These are phyloP conservation scores for Pammene aurita DNA, from an alignment of 2,888 invertebrate species.

Conservation along the genomic window DNA sequence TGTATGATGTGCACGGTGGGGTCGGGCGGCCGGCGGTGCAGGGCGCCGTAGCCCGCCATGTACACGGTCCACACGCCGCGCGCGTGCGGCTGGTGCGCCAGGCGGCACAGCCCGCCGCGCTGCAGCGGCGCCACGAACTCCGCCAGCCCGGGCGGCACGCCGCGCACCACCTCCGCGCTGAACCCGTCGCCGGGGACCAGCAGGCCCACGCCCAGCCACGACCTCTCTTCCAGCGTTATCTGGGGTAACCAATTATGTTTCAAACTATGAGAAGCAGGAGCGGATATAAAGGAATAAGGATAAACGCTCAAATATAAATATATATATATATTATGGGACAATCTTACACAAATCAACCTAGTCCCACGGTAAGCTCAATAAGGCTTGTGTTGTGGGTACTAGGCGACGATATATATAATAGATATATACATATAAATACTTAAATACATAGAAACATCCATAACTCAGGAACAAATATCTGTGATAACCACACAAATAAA, in stretches of 20 bases:
- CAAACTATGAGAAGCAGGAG: too few relatives aligned
- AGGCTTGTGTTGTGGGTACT: too few relatives aligned
- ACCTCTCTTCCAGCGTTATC: constrained; percentile 95
- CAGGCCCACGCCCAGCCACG: constrained; percentile 94
- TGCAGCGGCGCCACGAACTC: constrained; percentile 94
- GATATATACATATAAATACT: too few relatives aligned
- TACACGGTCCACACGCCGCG: constrained; percentile 98
- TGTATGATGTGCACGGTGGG: constrained; percentile 93
- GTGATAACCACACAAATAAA: too few relatives aligned
- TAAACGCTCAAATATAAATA: too few relatives aligned
- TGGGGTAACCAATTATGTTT: constrained; percentile 38
- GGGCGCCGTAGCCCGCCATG: constrained; percentile 85
- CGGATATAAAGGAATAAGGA: too few relatives aligned
- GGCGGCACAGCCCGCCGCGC: constrained; percentile 92
- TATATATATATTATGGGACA: too few relatives aligned
- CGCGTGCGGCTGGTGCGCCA: constrained; percentile 95
- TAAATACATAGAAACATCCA: too few relatives aligned
- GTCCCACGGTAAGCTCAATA: too few relatives aligned
- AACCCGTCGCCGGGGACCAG: constrained; percentile 98
- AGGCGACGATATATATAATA: too few relatives aligned
- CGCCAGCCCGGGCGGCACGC: constrained; percentile 95
- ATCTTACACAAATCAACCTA: too few relatives aligned
- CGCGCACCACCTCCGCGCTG: constrained; percentile 97
- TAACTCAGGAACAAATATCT: too few relatives aligned
- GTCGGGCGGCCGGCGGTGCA: constrained; percentile 85